These are phyloP conservation scores for Gymnocypris eckloni DNA, from an alignment of 2,797 vertebrate genomes.

Conservation along the genomic window DNA sequence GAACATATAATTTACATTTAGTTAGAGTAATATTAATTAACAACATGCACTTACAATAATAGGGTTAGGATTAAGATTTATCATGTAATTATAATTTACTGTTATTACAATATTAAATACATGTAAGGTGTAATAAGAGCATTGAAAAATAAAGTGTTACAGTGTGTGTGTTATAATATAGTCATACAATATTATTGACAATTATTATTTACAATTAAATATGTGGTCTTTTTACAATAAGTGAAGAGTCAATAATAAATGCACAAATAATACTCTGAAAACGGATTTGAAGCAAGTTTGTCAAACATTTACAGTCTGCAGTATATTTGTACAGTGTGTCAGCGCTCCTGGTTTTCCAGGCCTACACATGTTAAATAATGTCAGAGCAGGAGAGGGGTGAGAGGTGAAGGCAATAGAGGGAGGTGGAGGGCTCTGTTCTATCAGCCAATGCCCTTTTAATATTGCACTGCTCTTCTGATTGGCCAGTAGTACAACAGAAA, in stretches of 20 bases:
- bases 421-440: slow-evolving; percentile 79
- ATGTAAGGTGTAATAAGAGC: not conserved
- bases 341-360: slow-evolving; percentile 9
- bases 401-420: slow-evolving; percentile 69
- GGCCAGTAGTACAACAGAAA: slow-evolving; percentile 99
- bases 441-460: slow-evolving; percentile 99
- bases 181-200: not conserved
- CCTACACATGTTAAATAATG: slow-evolving; percentile 33
- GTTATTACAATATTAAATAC: not conserved
- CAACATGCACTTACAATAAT: not conserved
- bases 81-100: not conserved
- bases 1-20: not conserved
- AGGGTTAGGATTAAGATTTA: not conserved
- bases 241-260: not conserved
- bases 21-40: not conserved
- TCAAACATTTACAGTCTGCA: slow-evolving; percentile 1
- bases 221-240: not conserved
- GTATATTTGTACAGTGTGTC: not conserved
- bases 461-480: slow-evolving; percentile 99
- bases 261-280: not conserved
- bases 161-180: not conserved
- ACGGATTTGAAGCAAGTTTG: not conserved
- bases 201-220: not conserved
- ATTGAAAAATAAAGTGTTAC: not conserved
- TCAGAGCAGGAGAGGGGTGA: slow-evolving; percentile 66